Conservation (phyloP, 2,797 vertebrate species). For the Cynopterus sphinx region DNA sequence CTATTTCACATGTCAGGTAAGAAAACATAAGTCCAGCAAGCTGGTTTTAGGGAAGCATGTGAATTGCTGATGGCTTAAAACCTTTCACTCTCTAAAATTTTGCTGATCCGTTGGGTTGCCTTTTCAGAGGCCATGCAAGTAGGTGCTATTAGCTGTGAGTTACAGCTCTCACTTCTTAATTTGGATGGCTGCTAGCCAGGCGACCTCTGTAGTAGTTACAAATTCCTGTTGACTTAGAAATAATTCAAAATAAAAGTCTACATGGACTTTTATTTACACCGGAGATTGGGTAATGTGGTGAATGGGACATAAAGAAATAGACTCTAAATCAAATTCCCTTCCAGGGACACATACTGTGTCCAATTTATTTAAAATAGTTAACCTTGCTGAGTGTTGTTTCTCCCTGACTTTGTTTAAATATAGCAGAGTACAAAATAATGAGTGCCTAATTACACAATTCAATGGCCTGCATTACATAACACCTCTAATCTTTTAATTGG, state of each 20-base stretch:
- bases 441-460: slow-evolving; percentile 46
- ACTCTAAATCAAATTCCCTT: neutral
- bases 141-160: neutral
- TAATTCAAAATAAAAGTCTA: slow-evolving; percentile 55
- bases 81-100: neutral
- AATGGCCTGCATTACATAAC: neutral
- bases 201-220: slow-evolving; percentile 8
- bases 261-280: slow-evolving; percentile 31
- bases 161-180: slow-evolving; percentile 14
- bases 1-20: neutral
- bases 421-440: slow-evolving; percentile 27
- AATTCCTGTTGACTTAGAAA: slow-evolving; percentile 17
- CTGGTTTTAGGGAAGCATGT: neutral
- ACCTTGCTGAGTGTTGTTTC: slow-evolving; percentile 27
- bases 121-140: neutral
- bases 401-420: slow-evolving; percentile 49
- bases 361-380: slow-evolving; percentile 56
- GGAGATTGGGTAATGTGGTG: neutral
- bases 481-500: slow-evolving; percentile 12
- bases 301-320: neutral
- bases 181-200: slow-evolving; percentile 20
- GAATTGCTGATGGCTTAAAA: neutral
- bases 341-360: slow-evolving; percentile 16
- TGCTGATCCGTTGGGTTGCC: neutral
- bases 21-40: neutral